phyloP scores from a whole-genome alignment of 2,888 invertebrate species.

The Eupeodes luniger region DNA sequence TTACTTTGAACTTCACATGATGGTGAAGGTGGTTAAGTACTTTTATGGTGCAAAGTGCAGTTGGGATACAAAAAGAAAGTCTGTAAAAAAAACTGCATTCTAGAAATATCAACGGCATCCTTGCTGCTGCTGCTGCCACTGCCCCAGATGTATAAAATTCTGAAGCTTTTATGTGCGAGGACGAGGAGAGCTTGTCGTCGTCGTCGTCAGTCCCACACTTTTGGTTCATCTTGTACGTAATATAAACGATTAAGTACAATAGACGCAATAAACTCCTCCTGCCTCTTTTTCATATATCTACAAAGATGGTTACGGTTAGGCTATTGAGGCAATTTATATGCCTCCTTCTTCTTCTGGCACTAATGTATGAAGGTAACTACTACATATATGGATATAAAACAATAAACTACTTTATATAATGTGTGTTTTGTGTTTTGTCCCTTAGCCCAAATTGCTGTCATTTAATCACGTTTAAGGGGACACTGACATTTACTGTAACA shows the following conservation, averaged over 20 bases:
- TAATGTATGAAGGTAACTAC: neutral
- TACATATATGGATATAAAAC: constrained; percentile 44
- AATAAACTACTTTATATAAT: constrained; percentile 68
- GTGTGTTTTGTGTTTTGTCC: constrained; percentile 50
- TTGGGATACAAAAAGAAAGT: constrained; percentile 15
- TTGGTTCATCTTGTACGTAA: constrained; percentile 28
- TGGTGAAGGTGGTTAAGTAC: constrained; percentile 68
- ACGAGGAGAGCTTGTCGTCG: constrained; percentile 26
- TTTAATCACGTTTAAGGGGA: constrained; percentile 73
- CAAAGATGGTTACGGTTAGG: neutral
- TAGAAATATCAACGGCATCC: constrained; percentile 35
- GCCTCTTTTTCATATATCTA: no score
- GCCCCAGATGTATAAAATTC: constrained; percentile 18
- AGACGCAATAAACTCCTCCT: constrained; percentile 53
- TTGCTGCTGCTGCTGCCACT: constrained; percentile 2
- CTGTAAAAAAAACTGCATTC: constrained; percentile 48
- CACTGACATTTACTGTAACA: constrained; percentile 73
- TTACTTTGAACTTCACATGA: constrained; percentile 72
- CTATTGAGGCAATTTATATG: constrained; percentile 21
- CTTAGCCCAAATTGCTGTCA: constrained; percentile 72
- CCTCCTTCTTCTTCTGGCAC: neutral
- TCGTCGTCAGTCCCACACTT: neutral
- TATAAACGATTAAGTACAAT: constrained; percentile 70
- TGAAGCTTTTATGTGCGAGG: constrained; percentile 46
- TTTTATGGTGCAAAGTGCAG: constrained; percentile 44